Percentiles rank a stretch among this genome's conserved stretches.
phyloP scores from a whole-genome alignment of 1,140 invertebrate genomes.

The Zophobas atratus region DNA sequence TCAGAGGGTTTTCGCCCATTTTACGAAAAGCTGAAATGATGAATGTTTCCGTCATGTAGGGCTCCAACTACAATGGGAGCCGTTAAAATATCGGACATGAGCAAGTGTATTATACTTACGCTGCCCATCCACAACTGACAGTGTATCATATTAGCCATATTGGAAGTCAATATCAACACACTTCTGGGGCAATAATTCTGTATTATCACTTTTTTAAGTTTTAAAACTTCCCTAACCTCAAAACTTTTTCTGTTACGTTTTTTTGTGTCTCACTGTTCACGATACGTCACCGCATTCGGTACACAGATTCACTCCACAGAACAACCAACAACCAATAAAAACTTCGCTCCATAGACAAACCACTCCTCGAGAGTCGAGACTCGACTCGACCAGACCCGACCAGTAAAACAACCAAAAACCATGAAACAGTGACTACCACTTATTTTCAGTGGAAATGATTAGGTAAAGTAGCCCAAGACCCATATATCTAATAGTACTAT shows the following conservation, averaged over 20 bases:
- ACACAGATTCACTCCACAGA: no score
- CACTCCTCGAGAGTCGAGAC: no score
- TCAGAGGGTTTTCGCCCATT: slow-evolving; percentile 90
- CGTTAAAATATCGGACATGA: slow-evolving; percentile 13
- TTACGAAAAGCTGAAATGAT: slow-evolving; percentile 91
- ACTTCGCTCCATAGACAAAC: no score
- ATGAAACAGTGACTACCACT: no score
- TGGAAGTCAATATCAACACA: slow-evolving; percentile 25
- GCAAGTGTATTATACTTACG: slow-evolving; percentile 70
- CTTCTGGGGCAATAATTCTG: background rate
- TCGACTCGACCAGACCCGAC: no score
- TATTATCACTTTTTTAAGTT: background rate
- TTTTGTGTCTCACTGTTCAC: no score
- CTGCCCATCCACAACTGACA: slow-evolving; percentile 87
- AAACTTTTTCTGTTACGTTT: background rate
- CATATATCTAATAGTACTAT: no score
- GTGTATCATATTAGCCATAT: slow-evolving; percentile 73
- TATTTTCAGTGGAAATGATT: no score
- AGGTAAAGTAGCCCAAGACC: no score
- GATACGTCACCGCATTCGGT: no score
- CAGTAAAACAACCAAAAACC: no score
- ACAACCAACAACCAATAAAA: no score
- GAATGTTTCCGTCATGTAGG: slow-evolving; percentile 96
- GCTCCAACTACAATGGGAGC: slow-evolving; percentile 81
- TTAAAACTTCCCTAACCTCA: slow-evolving; percentile 9